Percentiles rank a stretch among this genome's conserved stretches.
phyloP scores from a whole-genome alignment of 2,113 vertebrate species.

The Osmerus eperlanus region DNA sequence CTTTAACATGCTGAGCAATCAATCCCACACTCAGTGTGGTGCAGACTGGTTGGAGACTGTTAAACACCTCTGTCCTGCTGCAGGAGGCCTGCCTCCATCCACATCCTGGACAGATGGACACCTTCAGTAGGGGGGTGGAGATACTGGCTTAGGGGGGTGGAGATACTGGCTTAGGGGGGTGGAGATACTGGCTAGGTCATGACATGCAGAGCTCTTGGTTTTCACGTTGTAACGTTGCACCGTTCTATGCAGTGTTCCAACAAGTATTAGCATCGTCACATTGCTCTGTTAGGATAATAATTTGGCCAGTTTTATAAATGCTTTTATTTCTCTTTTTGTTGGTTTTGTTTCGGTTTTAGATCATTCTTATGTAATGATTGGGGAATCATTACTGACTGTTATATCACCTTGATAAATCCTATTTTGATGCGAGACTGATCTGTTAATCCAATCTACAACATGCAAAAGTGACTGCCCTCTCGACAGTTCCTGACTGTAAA shows the following conservation, averaged over 20 bases:
- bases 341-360: not conserved
- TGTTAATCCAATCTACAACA: slow-evolving; percentile 18
- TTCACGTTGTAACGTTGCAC: slow-evolving; percentile 35
- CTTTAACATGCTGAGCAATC: not conserved
- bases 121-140: not conserved
- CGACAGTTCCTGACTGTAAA: slow-evolving; percentile 51
- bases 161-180: slow-evolving; percentile 19
- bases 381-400: not conserved
- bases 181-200: slow-evolving; percentile 31
- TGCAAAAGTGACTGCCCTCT: slow-evolving; percentile 49
- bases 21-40: not conserved
- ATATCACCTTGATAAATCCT: slow-evolving; percentile 21
- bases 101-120: not conserved
- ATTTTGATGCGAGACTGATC: not conserved
- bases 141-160: slow-evolving; percentile 29
- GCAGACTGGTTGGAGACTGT: not conserved
- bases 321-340: not conserved
- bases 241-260: slow-evolving; percentile 24
- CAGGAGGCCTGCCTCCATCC: not conserved
- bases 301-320: too few species aligned
- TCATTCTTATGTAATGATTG: slow-evolving; percentile 24
- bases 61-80: not conserved
- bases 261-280: slow-evolving; percentile 30
- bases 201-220: slow-evolving; percentile 13
- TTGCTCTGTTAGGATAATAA: not conserved